Conservation (phyloP, 2,888 invertebrate species). For the Hyles lineata region DNA sequence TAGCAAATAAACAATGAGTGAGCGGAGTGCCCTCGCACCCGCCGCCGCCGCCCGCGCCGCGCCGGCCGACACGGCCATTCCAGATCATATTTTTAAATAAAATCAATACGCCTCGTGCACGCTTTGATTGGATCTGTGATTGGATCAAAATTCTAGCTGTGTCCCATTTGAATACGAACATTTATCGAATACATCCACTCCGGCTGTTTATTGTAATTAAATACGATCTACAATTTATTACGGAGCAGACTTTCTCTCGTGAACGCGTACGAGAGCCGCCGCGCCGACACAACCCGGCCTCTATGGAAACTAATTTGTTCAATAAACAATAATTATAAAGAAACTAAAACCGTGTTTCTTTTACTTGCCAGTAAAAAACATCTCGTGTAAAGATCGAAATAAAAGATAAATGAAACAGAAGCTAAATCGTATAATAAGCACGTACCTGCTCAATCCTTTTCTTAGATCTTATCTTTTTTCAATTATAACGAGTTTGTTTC, state of each 20-base stretch:
- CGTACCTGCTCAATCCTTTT: constrained; percentile 5
- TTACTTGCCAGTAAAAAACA: background rate
- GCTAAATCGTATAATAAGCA: constrained; percentile 12
- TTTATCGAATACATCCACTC: constrained; percentile 25
- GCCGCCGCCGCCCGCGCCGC: constrained; percentile 35
- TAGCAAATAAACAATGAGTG: constrained; percentile 60
- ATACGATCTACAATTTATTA: constrained; percentile 27
- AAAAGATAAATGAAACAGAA: constrained; percentile 22
- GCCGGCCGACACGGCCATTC: constrained; percentile 36
- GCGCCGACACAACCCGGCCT: background rate
- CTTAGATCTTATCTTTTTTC: constrained; percentile 19
- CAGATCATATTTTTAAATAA: constrained; percentile 36
- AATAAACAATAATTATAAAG: constrained; percentile 6
- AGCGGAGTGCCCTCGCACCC: too few relatives aligned
- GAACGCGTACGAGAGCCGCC: background rate
- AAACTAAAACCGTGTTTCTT: background rate
- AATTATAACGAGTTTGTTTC: constrained; percentile 18
- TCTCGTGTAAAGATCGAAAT: constrained; percentile 4
- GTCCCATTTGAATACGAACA: constrained; percentile 25
- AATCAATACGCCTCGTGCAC: constrained; percentile 24
- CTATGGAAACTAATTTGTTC: constrained; percentile 2
- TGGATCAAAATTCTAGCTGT: constrained; percentile 25
- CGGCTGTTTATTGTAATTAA: constrained; percentile 23
- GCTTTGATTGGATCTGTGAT: constrained; percentile 23
- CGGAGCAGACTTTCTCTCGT: constrained; percentile 22